Conservation (phyloP, 2,113 vertebrate species). For the Ibidorhyncha struthersii region DNA sequence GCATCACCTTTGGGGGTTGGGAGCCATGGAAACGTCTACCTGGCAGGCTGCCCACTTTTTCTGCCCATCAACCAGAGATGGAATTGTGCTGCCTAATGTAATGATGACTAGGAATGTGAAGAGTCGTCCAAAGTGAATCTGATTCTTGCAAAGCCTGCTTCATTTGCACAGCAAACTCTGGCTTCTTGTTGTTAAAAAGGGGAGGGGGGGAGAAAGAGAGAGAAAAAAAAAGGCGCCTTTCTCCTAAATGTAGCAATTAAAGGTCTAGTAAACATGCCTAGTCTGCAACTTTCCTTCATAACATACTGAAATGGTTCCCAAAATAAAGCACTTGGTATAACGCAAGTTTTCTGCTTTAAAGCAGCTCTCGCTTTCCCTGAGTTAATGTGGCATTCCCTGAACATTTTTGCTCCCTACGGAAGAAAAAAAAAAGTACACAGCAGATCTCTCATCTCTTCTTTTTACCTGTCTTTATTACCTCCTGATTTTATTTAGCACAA, state of each 20-base stretch:
- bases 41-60: constrained; percentile 92
- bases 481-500: constrained; percentile 58
- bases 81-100: constrained; percentile 86
- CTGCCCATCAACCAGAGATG: constrained; percentile 84
- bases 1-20: constrained; percentile 91
- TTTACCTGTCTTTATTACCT: constrained; percentile 35
- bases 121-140: constrained; percentile 89
- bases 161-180: constrained; percentile 81
- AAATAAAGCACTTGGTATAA: constrained; percentile 51
- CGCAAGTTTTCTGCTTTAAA: constrained; percentile 59
- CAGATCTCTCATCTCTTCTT: neutral
- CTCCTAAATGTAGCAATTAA: constrained; percentile 74
- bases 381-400: neutral
- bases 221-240: constrained; percentile 10
- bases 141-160: constrained; percentile 83
- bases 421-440: neutral
- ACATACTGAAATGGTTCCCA: constrained; percentile 54
- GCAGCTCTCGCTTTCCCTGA: neutral
- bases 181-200: constrained; percentile 72
- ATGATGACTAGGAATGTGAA: constrained; percentile 86
- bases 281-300: constrained; percentile 70
- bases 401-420: constrained; percentile 5
- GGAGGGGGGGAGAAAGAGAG: neutral
- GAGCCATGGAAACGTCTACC: constrained; percentile 96
- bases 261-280: constrained; percentile 72